Conservation (phyloP, 2,888 invertebrate species). For the Apeira syringaria region DNA sequence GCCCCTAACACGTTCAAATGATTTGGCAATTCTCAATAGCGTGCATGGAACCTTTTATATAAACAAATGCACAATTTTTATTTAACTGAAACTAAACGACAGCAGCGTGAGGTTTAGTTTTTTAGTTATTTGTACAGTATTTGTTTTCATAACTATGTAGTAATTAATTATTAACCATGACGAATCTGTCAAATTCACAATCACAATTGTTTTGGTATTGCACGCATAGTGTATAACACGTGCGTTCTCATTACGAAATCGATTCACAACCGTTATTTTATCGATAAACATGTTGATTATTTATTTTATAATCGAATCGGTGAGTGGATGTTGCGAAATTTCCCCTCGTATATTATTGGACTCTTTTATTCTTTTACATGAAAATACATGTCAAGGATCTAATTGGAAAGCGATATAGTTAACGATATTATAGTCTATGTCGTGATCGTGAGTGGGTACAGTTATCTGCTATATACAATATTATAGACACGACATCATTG, state of each 20-base stretch:
- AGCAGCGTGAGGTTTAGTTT: no score
- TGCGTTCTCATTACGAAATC: slow-evolving; percentile 60
- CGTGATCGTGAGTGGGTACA: slow-evolving; percentile 1
- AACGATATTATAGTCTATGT: slow-evolving; percentile 4
- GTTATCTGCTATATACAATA: neutral
- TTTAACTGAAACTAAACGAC: no score
- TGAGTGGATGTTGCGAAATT: slow-evolving; percentile 56
- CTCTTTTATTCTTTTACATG: slow-evolving; percentile 42
- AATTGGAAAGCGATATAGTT: slow-evolving; percentile 22
- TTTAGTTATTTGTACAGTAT: no score
- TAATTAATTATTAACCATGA: neutral
- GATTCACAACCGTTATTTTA: slow-evolving; percentile 51
- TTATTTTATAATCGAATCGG: slow-evolving; percentile 44
- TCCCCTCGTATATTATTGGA: slow-evolving; percentile 39
- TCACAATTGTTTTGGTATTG: slow-evolving; percentile 10
- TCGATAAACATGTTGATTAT: slow-evolving; percentile 43
- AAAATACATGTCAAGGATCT: slow-evolving; percentile 65
- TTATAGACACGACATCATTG: no score
- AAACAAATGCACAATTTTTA: no score
- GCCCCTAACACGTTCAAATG: slow-evolving; percentile 51
- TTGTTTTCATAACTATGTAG: neutral
- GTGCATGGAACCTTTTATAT: no score
- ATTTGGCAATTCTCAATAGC: no score
- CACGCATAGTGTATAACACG: slow-evolving; percentile 31
- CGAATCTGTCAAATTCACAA: no score